Evolutionary conservation across 1,140 invertebrate genomes (phyloP), one percentile per base, ranked within the genome.

Genomic region (Drosophila neocordata): DNA sequence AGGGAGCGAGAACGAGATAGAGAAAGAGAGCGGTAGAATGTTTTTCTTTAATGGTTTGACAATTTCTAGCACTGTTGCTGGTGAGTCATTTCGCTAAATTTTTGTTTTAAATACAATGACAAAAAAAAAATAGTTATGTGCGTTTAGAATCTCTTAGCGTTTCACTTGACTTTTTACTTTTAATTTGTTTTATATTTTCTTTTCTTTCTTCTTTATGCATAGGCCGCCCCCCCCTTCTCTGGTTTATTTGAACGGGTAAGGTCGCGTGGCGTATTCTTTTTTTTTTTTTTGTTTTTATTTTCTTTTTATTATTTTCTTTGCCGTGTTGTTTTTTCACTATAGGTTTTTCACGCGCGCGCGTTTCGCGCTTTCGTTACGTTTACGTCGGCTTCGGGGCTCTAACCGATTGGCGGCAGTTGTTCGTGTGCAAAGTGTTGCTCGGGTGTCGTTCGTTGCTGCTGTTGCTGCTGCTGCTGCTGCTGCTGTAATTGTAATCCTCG

Each of bases 401-500:
- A 57, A 57, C 79, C 73, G 64, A 69, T 68, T 76, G 71, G 56
- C 44, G 57, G 34, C 77, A 69, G 61, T 38, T 53, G 73, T 44
- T 73, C 69, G 75, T 68, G 74, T 67, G 77, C 83, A 67, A 75
- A 68, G 57, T 69, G 65, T 60, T 69, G 79, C 63, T 67, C 55
- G 57, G 59, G 66, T 55, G 67, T 70, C 35, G 38, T 77, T 65
- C 70, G 79, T 69, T 59, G 35, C 27, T 31, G 58, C n/a, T 34
- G 67, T 22, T 5, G 48, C 6, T 56, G 68, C 9, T 51, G 44
- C n/a, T 44, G 60, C 8, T 60, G 65, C 38, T 64, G 74, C 48
- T 65, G 70, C 78, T 82, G 80, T 87, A 87, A 87, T 78, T 85
- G 82, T 87, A 87, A 85, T 85, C 82, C 82, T 85, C 82, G 82